Base-by-base conservation (phyloP, 2,888 invertebrate species). In the Eremobia ochroleuca region DNA sequence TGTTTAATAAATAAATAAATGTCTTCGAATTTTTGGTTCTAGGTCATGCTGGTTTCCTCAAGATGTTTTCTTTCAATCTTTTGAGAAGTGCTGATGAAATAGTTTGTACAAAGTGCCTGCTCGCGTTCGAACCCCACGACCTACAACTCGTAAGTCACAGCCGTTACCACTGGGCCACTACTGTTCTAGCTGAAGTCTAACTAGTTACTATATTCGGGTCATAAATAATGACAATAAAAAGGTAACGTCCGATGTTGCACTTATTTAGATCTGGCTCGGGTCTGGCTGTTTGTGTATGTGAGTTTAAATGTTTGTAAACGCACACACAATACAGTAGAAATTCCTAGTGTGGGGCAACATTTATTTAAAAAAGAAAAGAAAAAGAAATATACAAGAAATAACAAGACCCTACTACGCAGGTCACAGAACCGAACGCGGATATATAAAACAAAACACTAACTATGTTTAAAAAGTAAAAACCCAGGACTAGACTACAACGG, bases 371-470 rank as follows among this genome's bases (percentile, higher is more conserved):
- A n/a, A n/a, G n/a, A n/a, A n/a, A n/a, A n/a, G n/a, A n/a, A n/a
- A n/a, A n/a, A n/a, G n/a, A n/a, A n/a, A n/a, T n/a, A 25, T 34
- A 11, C 21, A 61, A 34, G 11, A 25, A 34, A 11, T 52, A 61
- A 34, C 21, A 34, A 61, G 28, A 3, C 13, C n/a, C 11, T 1
- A 55, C n/a, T 52, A 52, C 25, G n/a, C n/a, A n/a, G 13, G n/a
- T 55, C 55, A 13, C 11, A 2, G n/a, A n/a, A 28, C n/a, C 13
- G 9, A 25, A 37, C 37, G 40, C 43, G 76, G 70, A 78, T 75
- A 75, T 78, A 82, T 82, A 75, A 85, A 82, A 75, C 69, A 82
- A 75, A 66, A 65, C 37, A 76, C 77, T 64, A 79, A 79, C 72
- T 65, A n/a, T 59, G 68, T 40, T 72, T 43, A 58, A 68, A 43